Conservation (phyloP, 2,797 vertebrate genomes). For the Nothura maculosa region DNA sequence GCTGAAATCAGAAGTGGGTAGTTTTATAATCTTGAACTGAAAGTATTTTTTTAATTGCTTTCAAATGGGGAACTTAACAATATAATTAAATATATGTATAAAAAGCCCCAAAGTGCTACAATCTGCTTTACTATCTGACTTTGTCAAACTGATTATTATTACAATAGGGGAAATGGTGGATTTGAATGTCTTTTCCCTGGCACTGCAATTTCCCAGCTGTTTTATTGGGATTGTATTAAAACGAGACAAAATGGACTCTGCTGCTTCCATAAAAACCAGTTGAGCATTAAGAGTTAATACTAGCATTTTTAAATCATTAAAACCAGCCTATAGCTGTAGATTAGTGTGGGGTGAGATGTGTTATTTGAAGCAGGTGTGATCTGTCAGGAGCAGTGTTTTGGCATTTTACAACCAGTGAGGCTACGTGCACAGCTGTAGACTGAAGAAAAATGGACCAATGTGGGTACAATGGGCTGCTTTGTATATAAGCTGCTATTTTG, state of each 20-base stretch:
- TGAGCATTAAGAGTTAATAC: constrained; percentile 82
- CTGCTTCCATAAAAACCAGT: constrained; percentile 80
- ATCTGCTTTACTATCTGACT: constrained; percentile 80
- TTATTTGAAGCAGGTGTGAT: constrained; percentile 81
- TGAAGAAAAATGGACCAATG: constrained; percentile 38
- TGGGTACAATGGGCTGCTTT: constrained; percentile 69
- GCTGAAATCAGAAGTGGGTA: constrained; percentile 80
- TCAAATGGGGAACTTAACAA: constrained; percentile 80
- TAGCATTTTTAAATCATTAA: constrained; percentile 76
- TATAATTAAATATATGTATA: constrained; percentile 79
- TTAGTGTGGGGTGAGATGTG: constrained; percentile 70
- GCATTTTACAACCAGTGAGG: constrained; percentile 70
- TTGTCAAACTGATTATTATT: constrained; percentile 81
- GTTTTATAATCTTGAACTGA: constrained; percentile 81
- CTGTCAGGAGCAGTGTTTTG: constrained; percentile 80
- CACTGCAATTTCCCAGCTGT: constrained; percentile 81
- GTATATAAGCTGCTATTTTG: constrained; percentile 68
- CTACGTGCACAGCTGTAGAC: constrained; percentile 71
- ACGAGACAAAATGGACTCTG: constrained; percentile 80
- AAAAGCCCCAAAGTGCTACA: constrained; percentile 76
- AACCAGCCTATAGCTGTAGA: constrained; percentile 61
- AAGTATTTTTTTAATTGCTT: constrained; percentile 83
- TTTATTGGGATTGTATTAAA: constrained; percentile 83
- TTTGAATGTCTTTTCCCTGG: constrained; percentile 82
- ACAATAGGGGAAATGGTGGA: constrained; percentile 82